phyloP scores from a whole-genome alignment of 2,888 invertebrate genomes.

The Phyllotreta striolata region DNA sequence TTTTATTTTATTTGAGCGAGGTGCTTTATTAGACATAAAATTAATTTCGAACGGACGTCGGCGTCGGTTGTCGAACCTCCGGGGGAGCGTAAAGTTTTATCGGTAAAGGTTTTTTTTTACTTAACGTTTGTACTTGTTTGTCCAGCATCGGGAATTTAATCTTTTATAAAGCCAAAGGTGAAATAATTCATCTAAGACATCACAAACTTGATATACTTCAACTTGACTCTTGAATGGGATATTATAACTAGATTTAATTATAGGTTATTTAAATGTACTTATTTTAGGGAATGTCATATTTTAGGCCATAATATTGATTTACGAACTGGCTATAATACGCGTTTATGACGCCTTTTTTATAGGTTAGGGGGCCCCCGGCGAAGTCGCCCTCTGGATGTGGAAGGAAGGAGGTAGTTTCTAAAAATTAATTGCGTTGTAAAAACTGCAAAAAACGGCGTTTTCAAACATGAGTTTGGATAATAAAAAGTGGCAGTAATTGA shows the following conservation, averaged over 20 bases:
- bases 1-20: slow-evolving; percentile 29
- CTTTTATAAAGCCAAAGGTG: slow-evolving; percentile 7
- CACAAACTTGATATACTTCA: too few species aligned
- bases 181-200: too few species aligned
- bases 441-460: slow-evolving; percentile 34
- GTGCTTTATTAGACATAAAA: slow-evolving; percentile 32
- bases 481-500: slow-evolving; percentile 41
- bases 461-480: slow-evolving; percentile 40
- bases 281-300: slow-evolving; percentile 40
- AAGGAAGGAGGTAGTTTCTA: slow-evolving; percentile 39
- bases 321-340: slow-evolving; percentile 41
- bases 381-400: slow-evolving; percentile 1
- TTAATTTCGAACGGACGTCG: slow-evolving; percentile 20
- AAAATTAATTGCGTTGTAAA: slow-evolving; percentile 42
- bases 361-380: slow-evolving; percentile 22
- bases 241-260: too few species aligned
- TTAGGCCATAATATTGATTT: slow-evolving; percentile 41
- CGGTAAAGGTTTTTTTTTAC: slow-evolving; percentile 7
- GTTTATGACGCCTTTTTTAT: slow-evolving; percentile 40
- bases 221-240: too few species aligned
- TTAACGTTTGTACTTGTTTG: neutral
- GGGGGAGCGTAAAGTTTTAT: slow-evolving; percentile 27
- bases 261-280: slow-evolving; percentile 31
- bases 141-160: neutral
- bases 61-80: slow-evolving; percentile 21